These are phyloP conservation scores for Callocephalon fimbriatum DNA, from an alignment of 2,113 vertebrate species.

Conservation along the genomic window DNA sequence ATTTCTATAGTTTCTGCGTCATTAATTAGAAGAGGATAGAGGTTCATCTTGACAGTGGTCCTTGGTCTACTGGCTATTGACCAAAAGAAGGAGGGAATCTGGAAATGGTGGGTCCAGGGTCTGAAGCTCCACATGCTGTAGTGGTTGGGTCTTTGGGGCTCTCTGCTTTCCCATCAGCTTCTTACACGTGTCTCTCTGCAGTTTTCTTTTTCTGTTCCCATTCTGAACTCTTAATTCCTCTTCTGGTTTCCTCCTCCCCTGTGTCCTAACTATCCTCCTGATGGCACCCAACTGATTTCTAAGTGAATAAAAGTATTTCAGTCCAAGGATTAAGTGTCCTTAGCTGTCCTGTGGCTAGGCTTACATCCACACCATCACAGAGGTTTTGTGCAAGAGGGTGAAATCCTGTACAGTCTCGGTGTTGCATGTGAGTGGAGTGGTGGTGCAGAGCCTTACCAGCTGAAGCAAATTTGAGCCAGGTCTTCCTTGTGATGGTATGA, in stretches of 20 bases:
- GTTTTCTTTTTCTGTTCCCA: slow-evolving; percentile 15
- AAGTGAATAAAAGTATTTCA: background rate
- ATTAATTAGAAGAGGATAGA: background rate
- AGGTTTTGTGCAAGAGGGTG: background rate
- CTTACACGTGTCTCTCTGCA: background rate
- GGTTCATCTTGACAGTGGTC: background rate
- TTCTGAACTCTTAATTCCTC: background rate
- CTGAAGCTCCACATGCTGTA: background rate
- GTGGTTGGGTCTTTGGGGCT: background rate
- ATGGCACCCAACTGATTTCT: background rate
- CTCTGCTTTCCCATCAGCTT: background rate
- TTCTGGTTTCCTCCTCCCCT: background rate
- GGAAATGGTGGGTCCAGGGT: background rate
- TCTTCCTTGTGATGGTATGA: background rate
- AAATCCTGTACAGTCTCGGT: fast-evolving
- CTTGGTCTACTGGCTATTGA: background rate
- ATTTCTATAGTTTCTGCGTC: background rate
- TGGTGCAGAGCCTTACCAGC: background rate
- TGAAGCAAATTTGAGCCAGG: background rate
- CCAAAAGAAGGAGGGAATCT: background rate
- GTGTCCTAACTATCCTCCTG: background rate
- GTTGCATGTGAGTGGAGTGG: fast-evolving
- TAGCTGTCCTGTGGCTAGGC: background rate
- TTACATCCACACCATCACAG: fast-evolving
- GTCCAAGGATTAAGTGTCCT: background rate